Base-by-base conservation (phyloP, 2,888 invertebrate species). In the Liodrosophila aerea region DNA sequence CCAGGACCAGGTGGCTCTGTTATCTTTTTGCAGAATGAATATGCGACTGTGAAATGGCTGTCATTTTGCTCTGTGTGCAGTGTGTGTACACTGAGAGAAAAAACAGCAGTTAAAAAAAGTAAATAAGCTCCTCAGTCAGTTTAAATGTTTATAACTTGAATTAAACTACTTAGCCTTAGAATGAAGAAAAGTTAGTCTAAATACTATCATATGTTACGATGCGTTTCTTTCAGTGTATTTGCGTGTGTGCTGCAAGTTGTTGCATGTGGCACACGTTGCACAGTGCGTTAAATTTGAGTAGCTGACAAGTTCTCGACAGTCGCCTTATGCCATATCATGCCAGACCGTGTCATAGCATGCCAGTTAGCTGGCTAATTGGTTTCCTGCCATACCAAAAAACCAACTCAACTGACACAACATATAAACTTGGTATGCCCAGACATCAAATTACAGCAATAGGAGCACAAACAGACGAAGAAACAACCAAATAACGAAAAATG, bases 231-330 rank as follows among this genome's bases (percentile, higher is more conserved):
- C 22, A 4, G 22, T 22, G 33, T 34, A 40, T 49, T 22, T 22
- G 22, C 44, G 22, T 46, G 30, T 4, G 5, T 22, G 15, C 46
- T 51, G 56, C 44, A 44, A 62, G 51, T 53, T 61, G 62, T 44
- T 54, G 49, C 41, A 41, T 9, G 30, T 30, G 36, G 53, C 64
- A 40, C 46, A 54, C 16, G 36, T 56, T 52, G 60, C 60, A 52
- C 67, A 71, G 57, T 75, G 72, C 67, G 60, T 71, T 75, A 63
- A 75, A 75, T 67, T 75, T 73, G 60, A 73, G 59, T 67, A 70
- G 67, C 67, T 75, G 73, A 60, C 72, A 75, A 71, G 58, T 75
- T 66, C 44, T 62, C 71, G 54, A 70, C 49, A 41, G 46, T 53
- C 47, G 47, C 33, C 54, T 40, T 45, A 50, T 49, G 50, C 52